These are phyloP conservation scores for Enteromius argenteus DNA, from an alignment of 2,797 vertebrate species.

Conservation along the genomic window DNA sequence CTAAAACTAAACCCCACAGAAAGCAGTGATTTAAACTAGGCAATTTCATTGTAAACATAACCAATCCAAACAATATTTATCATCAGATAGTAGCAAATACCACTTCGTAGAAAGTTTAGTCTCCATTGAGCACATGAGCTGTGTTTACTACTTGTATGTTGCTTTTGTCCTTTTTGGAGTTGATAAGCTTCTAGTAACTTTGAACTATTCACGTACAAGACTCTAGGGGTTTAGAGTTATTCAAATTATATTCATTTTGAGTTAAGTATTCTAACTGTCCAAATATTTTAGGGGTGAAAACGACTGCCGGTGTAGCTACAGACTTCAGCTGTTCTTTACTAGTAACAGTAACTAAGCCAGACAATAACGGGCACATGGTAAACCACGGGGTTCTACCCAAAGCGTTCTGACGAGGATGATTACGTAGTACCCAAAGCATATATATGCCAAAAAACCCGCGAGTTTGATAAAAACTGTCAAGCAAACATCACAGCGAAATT, in stretches of 20 bases:
- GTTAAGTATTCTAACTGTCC: neutral
- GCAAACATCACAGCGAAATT: neutral
- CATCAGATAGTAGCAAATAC: too few species aligned
- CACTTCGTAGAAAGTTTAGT: neutral
- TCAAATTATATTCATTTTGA: neutral
- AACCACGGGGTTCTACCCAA: neutral
- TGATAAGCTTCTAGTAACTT: too few species aligned
- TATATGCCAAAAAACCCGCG: neutral
- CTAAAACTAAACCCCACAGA: neutral
- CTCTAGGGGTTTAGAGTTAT: too few species aligned
- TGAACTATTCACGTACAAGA: too few species aligned
- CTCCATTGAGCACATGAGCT: too few species aligned
- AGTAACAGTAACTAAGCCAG: neutral
- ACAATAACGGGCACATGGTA: neutral
- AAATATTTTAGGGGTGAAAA: neutral
- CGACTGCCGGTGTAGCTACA: neutral
- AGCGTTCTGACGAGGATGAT: neutral
- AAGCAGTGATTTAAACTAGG: neutral
- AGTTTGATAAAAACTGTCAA: too few species aligned
- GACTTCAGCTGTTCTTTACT: neutral
- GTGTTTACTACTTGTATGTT: neutral
- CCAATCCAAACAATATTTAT: neutral
- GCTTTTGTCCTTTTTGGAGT: neutral
- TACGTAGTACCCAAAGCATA: too few species aligned
- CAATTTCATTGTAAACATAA: neutral